These are phyloP conservation scores for Myotis findleyi DNA, from an alignment of 2,797 vertebrate genomes.

Conservation along the genomic window DNA sequence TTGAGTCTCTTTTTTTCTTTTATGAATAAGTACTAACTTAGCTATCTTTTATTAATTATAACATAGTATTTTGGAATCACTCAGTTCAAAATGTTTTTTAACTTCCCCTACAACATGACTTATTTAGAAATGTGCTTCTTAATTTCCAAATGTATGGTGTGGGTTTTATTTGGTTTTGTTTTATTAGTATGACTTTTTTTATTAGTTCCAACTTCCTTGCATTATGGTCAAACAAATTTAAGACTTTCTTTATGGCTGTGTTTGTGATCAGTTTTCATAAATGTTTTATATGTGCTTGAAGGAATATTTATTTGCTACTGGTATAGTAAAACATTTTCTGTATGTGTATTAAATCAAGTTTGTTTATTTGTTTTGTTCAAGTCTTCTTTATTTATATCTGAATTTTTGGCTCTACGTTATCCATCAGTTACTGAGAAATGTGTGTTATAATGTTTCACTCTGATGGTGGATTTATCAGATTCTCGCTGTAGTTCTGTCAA, in stretches of 20 bases:
- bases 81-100: not conserved
- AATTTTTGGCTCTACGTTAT: not conserved
- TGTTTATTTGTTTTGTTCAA: not conserved
- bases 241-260: not conserved
- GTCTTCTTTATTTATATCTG: not conserved
- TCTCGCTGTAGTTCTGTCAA: not conserved
- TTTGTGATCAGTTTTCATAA: constrained; percentile 42
- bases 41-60: not conserved
- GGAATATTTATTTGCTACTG: not conserved
- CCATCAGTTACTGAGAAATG: not conserved
- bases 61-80: not conserved
- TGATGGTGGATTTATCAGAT: not conserved
- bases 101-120: not conserved
- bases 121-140: not conserved
- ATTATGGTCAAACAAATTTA: not conserved
- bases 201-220: not conserved
- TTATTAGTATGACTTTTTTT: not conserved
- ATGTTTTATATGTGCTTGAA: not conserved
- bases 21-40: not conserved
- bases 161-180: not conserved
- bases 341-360: not conserved
- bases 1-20: not conserved
- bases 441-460: not conserved
- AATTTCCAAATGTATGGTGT: not conserved
- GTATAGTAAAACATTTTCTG: not conserved